phyloP scores from a whole-genome alignment of 2,888 invertebrate genomes.

The Hirudinaria manillensis region DNA sequence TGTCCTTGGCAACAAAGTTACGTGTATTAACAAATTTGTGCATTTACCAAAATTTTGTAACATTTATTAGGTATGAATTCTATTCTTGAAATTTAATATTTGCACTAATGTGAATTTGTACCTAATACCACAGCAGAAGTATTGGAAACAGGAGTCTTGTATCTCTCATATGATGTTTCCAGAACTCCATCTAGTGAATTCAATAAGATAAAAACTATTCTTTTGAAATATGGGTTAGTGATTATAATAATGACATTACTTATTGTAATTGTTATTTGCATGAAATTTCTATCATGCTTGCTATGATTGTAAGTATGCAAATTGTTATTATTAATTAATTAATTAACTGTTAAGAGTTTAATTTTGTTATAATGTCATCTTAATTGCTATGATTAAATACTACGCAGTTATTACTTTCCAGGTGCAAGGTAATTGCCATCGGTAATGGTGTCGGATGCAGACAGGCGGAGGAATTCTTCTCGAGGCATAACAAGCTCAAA shows the following conservation, averaged over 20 bases:
- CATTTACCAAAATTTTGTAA: no score
- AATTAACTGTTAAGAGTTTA: neutral
- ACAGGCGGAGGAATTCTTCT: slow-evolving; percentile 73
- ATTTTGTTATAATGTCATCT: neutral
- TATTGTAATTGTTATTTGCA: no score
- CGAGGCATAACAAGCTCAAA: slow-evolving; percentile 60
- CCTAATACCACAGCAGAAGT: slow-evolving; percentile 56
- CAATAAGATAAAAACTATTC: slow-evolving; percentile 57
- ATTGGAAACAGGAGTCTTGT: slow-evolving; percentile 65
- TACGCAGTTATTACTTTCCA: slow-evolving; percentile 49
- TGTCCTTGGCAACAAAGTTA: no score
- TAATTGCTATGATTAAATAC: neutral
- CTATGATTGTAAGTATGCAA: neutral
- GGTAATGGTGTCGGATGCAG: slow-evolving; percentile 87
- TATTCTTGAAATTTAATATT: no score
- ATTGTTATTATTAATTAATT: neutral
- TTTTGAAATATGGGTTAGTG: slow-evolving; percentile 49
- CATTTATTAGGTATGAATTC: no score
- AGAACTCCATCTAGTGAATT: slow-evolving; percentile 36
- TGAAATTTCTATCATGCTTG: no score
- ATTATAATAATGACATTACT: neutral
- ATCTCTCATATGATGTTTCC: slow-evolving; percentile 57
- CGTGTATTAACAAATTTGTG: no score
- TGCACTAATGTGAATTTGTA: no score
- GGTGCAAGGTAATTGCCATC: slow-evolving; percentile 74